Percentiles rank a stretch among this genome's conserved stretches.
Conservation (phyloP, 2,888 invertebrate genomes). For the Bombylius major region DNA sequence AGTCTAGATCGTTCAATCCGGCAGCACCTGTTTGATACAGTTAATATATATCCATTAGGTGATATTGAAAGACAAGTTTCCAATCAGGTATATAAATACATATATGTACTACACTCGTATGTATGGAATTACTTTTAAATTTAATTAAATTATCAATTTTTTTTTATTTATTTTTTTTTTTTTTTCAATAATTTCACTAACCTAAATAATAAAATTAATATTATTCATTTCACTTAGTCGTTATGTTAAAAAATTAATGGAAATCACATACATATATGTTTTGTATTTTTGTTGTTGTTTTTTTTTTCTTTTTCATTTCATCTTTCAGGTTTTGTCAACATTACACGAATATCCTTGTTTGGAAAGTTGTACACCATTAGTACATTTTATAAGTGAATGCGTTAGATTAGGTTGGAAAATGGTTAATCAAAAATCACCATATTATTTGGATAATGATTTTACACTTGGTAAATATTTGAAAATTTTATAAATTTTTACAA, state of each 20-base stretch:
- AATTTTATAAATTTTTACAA: not conserved
- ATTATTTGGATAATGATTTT: constrained; percentile 55
- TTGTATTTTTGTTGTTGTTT: not conserved
- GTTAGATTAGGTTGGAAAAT: constrained; percentile 81
- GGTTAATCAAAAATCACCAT: constrained; percentile 57
- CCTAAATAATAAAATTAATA: not conserved
- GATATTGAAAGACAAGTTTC: constrained; percentile 55
- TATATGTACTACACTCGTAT: not conserved
- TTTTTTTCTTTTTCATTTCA: not conserved
- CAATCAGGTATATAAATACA: constrained; percentile 38
- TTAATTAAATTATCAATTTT: not conserved
- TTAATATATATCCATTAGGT: constrained; percentile 55
- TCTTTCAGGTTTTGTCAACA: constrained; percentile 66
- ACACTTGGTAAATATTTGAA: constrained; percentile 42
- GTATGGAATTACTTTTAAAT: not conserved
- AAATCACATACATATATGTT: not conserved
- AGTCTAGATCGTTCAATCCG: constrained; percentile 47
- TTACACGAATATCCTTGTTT: constrained; percentile 89
- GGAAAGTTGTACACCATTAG: constrained; percentile 61
- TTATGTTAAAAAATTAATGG: too few relatives aligned
- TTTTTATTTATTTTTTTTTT: too few relatives aligned
- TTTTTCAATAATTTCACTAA: constrained; percentile 5
- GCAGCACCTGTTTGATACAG: constrained; percentile 53
- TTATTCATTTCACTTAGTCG: not conserved
- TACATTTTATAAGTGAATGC: constrained; percentile 67